phyloP scores from a whole-genome alignment of 2,113 vertebrate genomes.

The Prinia subflava region DNA sequence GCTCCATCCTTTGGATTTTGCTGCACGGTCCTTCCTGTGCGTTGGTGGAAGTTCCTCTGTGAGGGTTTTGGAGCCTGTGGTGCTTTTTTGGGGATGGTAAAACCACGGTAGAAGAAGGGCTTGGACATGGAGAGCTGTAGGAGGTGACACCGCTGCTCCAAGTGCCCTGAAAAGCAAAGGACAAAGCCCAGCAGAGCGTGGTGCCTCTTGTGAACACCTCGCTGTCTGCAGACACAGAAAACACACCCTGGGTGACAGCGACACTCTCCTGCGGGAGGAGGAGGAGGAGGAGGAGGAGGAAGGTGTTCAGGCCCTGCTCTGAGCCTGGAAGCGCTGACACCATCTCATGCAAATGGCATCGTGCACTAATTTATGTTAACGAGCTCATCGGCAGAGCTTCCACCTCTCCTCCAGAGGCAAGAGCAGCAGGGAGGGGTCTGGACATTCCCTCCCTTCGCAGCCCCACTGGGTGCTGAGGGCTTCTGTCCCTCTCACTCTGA shows the following conservation, averaged over 20 bases:
- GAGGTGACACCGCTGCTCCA: neutral
- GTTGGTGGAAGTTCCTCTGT: neutral
- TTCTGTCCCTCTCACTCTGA: accelerated
- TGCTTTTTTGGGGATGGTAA: neutral
- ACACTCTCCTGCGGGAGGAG: neutral
- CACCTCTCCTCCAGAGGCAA: neutral
- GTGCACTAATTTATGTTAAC: neutral
- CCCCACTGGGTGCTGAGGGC: accelerated
- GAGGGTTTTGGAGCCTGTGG: neutral
- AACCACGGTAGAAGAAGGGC: neutral
- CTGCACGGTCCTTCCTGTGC: neutral
- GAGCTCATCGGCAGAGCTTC: neutral
- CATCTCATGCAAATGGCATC: neutral
- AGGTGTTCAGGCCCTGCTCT: neutral
- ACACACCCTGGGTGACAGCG: neutral
- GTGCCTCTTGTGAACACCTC: neutral
- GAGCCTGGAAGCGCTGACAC: accelerated
- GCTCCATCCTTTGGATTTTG: neutral
- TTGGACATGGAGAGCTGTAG: neutral
- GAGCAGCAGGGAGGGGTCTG: neutral
- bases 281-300: neutral
- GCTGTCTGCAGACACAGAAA: neutral
- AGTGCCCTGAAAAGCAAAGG: neutral
- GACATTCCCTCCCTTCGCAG: accelerated
- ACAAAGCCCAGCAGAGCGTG: neutral